Conservation (phyloP, 2,888 invertebrate genomes). For the Ennomos quercinarius region DNA sequence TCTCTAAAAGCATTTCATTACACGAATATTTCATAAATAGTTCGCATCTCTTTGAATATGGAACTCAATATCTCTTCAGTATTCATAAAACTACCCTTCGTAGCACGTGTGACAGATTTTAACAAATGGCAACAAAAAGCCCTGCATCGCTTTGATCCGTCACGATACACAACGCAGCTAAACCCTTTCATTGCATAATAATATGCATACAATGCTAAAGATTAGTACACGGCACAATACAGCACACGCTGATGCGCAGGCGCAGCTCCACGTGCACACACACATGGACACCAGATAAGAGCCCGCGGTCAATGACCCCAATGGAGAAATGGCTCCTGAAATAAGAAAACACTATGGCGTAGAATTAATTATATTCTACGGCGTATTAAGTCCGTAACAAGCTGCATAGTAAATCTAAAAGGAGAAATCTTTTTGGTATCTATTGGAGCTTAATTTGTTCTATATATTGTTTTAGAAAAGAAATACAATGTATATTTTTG, state of each 20-base stretch:
- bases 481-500: no score
- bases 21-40: neutral
- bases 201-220: constrained; percentile 54
- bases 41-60: neutral
- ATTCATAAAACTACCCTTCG: constrained; percentile 9
- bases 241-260: constrained; percentile 55
- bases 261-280: constrained; percentile 61
- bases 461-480: neutral
- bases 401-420: constrained; percentile 18
- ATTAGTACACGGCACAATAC: constrained; percentile 39
- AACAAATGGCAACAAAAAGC: constrained; percentile 28
- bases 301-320: constrained; percentile 68
- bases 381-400: constrained; percentile 9
- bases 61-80: neutral
- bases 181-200: constrained; percentile 73
- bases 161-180: constrained; percentile 52
- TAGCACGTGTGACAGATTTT: constrained; percentile 8
- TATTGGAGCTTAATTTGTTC: neutral
- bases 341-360: constrained; percentile 43
- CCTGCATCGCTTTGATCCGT: constrained; percentile 53
- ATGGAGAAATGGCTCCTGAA: constrained; percentile 77
- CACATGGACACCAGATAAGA: constrained; percentile 72
- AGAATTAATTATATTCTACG: constrained; percentile 9
- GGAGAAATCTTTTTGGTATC: constrained; percentile 10
- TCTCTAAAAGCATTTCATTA: neutral